phyloP scores from a whole-genome alignment of 1,140 invertebrate species.

The Hypothenemus hampei region DNA sequence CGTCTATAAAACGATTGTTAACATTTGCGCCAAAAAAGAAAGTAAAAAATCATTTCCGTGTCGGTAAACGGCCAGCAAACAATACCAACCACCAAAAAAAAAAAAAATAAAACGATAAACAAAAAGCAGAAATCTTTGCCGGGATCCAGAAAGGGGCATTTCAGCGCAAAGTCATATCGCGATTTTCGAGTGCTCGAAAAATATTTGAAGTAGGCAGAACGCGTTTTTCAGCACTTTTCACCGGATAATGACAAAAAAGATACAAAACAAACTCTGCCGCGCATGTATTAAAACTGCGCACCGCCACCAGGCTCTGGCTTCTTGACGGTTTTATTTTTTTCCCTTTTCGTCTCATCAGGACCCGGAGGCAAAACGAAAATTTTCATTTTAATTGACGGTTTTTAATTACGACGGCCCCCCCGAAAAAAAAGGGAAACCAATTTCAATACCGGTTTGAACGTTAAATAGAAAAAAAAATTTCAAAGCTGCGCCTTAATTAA shows the following conservation, averaged over 20 bases:
- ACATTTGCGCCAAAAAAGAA: too few species aligned
- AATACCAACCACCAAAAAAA: constrained; percentile 3
- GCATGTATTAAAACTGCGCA: constrained; percentile 19
- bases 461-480: too few species aligned
- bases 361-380: background rate
- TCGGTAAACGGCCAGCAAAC: constrained; percentile 1
- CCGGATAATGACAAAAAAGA: constrained; percentile 29
- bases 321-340: constrained; percentile 17
- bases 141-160: constrained; percentile 17
- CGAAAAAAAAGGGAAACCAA: background rate
- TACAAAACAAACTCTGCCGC: constrained; percentile 26
- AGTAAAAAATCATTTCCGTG: background rate
- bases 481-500: too few species aligned
- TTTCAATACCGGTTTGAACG: too few species aligned
- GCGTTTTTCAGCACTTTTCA: constrained; percentile 26
- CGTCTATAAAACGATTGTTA: too few species aligned
- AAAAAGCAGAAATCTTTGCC: constrained; percentile 2
- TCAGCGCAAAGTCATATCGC: constrained; percentile 24
- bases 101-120: constrained; percentile 11
- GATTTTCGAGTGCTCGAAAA: constrained; percentile 27
- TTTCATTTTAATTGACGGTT: background rate
- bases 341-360: background rate
- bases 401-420: background rate
- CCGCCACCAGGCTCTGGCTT: constrained; percentile 1
- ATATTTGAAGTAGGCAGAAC: constrained; percentile 27